phyloP scores from a whole-genome alignment of 2,888 invertebrate genomes.

The Apamea anceps region DNA sequence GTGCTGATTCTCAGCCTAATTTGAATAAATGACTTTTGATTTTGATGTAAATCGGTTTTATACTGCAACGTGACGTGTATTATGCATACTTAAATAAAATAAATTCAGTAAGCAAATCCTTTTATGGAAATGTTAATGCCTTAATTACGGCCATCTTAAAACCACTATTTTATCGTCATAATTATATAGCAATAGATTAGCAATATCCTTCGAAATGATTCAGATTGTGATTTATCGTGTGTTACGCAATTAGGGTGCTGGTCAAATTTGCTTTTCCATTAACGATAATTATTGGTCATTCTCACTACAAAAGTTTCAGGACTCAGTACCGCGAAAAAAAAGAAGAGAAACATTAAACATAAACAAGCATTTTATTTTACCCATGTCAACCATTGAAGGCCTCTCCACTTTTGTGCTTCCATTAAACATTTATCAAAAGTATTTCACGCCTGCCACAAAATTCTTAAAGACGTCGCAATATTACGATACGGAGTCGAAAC shows the following conservation, averaged over 20 bases:
- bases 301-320: not conserved
- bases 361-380: not conserved
- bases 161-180: not conserved
- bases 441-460: slow-evolving; percentile 55
- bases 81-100: not conserved
- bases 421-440: slow-evolving; percentile 61
- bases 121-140: not conserved
- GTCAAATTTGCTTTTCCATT: not conserved
- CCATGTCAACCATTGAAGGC: slow-evolving; percentile 1
- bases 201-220: not conserved
- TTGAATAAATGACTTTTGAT: too few species aligned
- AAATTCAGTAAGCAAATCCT: not conserved
- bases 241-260: too few species aligned
- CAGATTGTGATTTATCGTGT: not conserved
- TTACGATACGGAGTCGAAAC: slow-evolving; percentile 64
- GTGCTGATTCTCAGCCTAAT: too few species aligned
- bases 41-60: not conserved
- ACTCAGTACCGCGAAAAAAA: not conserved
- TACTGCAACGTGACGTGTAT: not conserved
- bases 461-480: slow-evolving; percentile 60
- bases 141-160: not conserved
- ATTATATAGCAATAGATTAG: too few species aligned
- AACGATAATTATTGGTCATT: not conserved
- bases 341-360: not conserved
- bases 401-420: slow-evolving; percentile 37